phyloP scores from a whole-genome alignment of 2,888 invertebrate genomes.

The Erpobdella octoculata region DNA sequence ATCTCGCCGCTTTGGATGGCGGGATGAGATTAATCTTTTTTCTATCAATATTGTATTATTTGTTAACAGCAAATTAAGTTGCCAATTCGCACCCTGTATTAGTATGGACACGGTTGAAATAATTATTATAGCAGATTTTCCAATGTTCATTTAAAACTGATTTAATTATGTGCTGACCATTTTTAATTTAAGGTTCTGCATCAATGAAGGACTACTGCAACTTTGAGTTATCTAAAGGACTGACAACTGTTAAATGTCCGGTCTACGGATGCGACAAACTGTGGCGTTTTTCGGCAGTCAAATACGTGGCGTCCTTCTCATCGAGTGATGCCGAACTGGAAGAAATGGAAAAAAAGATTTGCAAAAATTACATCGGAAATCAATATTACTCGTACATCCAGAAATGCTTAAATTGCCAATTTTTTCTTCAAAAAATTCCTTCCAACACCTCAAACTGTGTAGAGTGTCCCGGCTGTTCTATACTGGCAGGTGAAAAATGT shows the following conservation, averaged over 20 bases:
- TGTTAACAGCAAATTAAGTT: too few species aligned
- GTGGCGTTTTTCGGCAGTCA: constrained; percentile 6
- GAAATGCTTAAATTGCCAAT: background rate
- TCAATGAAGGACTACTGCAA: constrained; percentile 22
- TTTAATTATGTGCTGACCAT: background rate
- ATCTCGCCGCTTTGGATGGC: too few species aligned
- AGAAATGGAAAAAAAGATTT: constrained; percentile 7
- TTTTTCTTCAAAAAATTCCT: background rate
- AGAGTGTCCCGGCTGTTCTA: constrained; percentile 9
- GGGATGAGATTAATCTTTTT: too few species aligned
- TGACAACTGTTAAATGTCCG: background rate
- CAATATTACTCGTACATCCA: background rate
- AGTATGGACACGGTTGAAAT: too few species aligned
- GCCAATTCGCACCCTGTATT: too few species aligned
- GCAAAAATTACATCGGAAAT: background rate
- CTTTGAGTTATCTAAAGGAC: background rate
- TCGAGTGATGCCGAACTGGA: background rate
- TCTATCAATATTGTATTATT: too few species aligned
- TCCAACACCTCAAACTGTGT: background rate
- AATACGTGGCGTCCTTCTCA: background rate
- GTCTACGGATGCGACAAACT: background rate
- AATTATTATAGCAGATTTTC: too few species aligned
- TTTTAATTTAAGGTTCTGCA: constrained; percentile 1
- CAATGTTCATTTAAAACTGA: background rate
- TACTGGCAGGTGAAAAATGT: background rate